Evolutionary conservation across 2,888 invertebrate genomes (phyloP), one percentile per base, ranked within the genome.

Genomic region (Heliconius aoede): DNA sequence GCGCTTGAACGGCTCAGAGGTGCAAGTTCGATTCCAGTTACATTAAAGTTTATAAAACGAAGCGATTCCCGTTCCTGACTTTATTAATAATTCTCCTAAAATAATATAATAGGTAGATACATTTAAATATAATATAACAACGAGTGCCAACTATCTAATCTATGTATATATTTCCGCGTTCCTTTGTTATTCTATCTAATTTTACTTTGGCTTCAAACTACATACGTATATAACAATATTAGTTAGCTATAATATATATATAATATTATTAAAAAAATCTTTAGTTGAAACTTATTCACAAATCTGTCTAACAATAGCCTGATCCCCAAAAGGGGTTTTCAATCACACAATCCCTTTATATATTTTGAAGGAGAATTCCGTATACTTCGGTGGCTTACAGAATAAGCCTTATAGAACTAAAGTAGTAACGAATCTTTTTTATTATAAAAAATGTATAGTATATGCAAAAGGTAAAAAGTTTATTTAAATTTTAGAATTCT

Each of bases 331-430:
- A 32, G 46, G 46, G 62, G 40, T 62, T 61, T 73, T 73, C 73
- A 73, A 73, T 73, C 73, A 51, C 72, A 28, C 58, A 28, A 51
- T 73, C 62, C 73, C 30, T 73, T 73, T 64, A 73, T 73, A 73
- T 73, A 28, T 73, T 64, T 51, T 46, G 46, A 28, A 30, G 13
- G 28, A 28, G 28, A 15, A 30, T 46, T 30, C 26, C 26, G 24
- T 28, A 72, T 28, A 72, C 26, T 51, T 62, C 15, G 62, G 21
- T 62, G n/a, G 73, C 62, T 73, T 62, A 51, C 15, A n/a, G 36
- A 72, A 72, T 72, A 61, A 72, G 36, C 36, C 11, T 32, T 60
- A 36, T 40, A 61, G 60, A 58, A 21, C 28, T 26, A 11, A n/a
- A 15, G 51, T n/a, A 30, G 15, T 30, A 55, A 7, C 5, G 15